A percentile compares a stretch with the other conserved stretches of the same genome.
phyloP scores from a whole-genome alignment of 2,113 vertebrate genomes.

The Brachyhypopomus gauderio region DNA sequence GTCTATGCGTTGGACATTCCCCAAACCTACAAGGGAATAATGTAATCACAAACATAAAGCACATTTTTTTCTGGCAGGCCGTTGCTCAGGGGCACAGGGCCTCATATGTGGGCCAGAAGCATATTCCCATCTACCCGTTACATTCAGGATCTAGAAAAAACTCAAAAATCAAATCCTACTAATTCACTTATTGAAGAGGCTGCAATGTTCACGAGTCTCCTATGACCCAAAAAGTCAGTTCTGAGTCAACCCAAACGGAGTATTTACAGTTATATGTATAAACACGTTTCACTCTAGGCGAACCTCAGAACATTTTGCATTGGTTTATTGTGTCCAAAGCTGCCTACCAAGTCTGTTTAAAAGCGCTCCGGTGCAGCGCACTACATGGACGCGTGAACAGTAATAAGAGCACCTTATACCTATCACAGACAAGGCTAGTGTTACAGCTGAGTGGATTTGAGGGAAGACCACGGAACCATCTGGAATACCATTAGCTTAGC shows the following conservation, averaged over 20 bases:
- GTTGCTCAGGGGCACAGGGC: background rate
- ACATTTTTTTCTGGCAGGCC: constrained; percentile 1
- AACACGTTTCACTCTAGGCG: constrained; percentile 8
- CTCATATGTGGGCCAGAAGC: background rate
- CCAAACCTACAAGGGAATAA: constrained; percentile 15
- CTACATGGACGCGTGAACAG: constrained; percentile 39
- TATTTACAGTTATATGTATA: constrained; percentile 42
- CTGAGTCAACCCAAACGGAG: background rate
- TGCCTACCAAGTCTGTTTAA: constrained; percentile 21
- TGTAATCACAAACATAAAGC: constrained; percentile 15
- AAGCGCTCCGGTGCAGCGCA: constrained; percentile 32
- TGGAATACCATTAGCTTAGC: constrained; percentile 19
- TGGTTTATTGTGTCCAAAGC: constrained; percentile 1
- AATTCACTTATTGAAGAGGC: background rate
- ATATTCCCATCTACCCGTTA: constrained; percentile 2
- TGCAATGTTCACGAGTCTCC: background rate
- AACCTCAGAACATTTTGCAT: background rate
- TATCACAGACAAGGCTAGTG: constrained; percentile 45
- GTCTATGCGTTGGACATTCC: background rate
- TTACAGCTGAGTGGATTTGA: constrained; percentile 42
- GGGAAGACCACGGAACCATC: constrained; percentile 43
- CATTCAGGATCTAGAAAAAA: constrained; percentile 6
- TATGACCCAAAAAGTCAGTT: background rate
- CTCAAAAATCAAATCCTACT: background rate
- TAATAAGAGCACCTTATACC: constrained; percentile 49